These are phyloP conservation scores for Chondrosia reniformis DNA, from an alignment of 37 sponge, comb jelly and placozoan genomes.

Conservation along the genomic window DNA sequence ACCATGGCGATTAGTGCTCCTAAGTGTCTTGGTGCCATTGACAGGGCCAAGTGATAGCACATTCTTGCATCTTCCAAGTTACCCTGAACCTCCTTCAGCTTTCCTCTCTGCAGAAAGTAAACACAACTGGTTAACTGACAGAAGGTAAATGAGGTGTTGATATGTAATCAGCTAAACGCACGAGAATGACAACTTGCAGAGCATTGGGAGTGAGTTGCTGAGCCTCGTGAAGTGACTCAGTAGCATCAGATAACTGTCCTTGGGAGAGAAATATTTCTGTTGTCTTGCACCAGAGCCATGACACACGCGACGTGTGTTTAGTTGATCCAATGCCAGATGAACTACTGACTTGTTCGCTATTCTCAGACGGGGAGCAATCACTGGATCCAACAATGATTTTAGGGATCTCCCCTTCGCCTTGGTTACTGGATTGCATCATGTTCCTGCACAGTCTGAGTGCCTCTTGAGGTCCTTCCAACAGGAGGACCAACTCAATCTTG, in stretches of 20 bases:
- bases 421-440: neutral
- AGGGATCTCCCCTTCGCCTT: neutral
- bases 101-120: constrained; percentile 1
- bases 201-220: constrained; percentile 9
- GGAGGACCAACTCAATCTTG: neutral
- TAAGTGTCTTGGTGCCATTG: constrained; percentile 7
- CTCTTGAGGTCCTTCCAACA: neutral
- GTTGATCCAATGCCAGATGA: neutral
- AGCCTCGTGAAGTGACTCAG: neutral
- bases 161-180: neutral
- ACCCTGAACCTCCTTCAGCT: neutral
- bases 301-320: neutral
- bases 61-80: neutral
- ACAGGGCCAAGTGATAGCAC: neutral
- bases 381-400: constrained; percentile 10
- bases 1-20: constrained; percentile 10
- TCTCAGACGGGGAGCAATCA: neutral
- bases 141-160: neutral
- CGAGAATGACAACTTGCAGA: neutral
- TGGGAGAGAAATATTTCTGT: constrained; percentile 1
- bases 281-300: constrained; percentile 6
- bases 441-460: neutral
- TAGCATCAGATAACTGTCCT: neutral
- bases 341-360: neutral
- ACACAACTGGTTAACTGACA: neutral